Conservation (phyloP, 2,888 invertebrate species). For the Caenorhabditis angaria region DNA sequence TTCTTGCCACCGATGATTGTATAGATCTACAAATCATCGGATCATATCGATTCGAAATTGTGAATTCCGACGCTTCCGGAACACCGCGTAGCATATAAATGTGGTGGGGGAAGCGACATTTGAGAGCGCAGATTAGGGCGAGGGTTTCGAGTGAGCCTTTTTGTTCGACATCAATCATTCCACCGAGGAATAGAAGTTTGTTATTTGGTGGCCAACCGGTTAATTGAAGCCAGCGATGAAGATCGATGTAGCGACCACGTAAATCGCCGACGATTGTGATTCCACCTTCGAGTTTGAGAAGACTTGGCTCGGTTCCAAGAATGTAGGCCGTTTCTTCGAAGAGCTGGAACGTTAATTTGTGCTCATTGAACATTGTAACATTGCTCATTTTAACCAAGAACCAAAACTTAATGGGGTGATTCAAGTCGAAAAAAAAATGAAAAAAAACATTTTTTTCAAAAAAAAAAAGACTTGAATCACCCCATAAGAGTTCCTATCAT, state of each 20-base stretch:
- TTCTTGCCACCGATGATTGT: constrained; percentile 25
- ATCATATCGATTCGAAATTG: constrained; percentile 35
- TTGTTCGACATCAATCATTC: constrained; percentile 40
- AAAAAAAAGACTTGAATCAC: too few species aligned
- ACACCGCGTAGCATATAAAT: constrained; percentile 48
- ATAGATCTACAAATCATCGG: constrained; percentile 28
- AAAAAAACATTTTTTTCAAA: too few species aligned
- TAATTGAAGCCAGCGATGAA: constrained; percentile 50
- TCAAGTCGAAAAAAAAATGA: too few species aligned
- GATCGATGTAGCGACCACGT: constrained; percentile 46
- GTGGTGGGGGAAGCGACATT: constrained; percentile 48
- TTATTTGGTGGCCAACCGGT: constrained; percentile 55
- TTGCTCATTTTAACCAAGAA: too few species aligned
- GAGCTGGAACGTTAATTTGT: constrained; percentile 21
- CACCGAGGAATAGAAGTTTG: constrained; percentile 48
- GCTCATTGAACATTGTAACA: too few species aligned
- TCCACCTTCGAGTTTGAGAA: constrained; percentile 31
- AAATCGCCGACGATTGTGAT: constrained; percentile 46
- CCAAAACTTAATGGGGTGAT: too few species aligned
- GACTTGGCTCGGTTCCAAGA: constrained; percentile 34
- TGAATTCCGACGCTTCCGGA: constrained; percentile 43
- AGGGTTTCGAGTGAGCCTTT: constrained; percentile 46
- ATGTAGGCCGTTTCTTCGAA: constrained; percentile 43
- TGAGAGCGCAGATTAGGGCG: constrained; percentile 45
- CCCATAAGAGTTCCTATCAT: too few species aligned